Conservation (phyloP, 1,140 invertebrate genomes). For the Drosophila orena region DNA sequence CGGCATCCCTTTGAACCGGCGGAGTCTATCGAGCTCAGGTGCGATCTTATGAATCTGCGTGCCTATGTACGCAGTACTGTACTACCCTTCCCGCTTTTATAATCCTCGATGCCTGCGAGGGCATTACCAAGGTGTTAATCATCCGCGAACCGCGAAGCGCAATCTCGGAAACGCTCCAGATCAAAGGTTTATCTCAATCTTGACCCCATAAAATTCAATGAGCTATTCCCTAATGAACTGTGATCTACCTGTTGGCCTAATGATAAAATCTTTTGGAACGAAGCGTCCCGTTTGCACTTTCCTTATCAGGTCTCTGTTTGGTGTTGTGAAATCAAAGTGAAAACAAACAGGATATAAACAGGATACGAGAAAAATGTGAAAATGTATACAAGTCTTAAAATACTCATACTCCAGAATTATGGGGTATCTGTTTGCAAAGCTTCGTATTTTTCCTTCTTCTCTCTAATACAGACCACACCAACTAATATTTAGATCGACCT, state of each 20-base stretch:
- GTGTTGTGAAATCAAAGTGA: constrained; percentile 35
- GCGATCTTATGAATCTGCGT: constrained; percentile 53
- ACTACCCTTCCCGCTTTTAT: background rate
- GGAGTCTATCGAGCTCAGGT: constrained; percentile 65
- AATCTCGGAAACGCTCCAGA: constrained; percentile 26
- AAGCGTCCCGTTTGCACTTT: constrained; percentile 23
- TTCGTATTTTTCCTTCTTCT: too few relatives aligned
- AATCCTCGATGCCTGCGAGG: constrained; percentile 1
- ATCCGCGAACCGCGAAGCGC: constrained; percentile 53
- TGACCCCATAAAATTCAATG: constrained; percentile 61
- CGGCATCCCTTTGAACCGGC: constrained; percentile 59
- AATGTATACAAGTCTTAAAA: too few relatives aligned
- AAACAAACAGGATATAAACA: background rate
- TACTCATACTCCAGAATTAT: too few relatives aligned
- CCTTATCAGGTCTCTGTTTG: constrained; percentile 8
- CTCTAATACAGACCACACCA: too few relatives aligned
- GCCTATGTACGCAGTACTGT: background rate
- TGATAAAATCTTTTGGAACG: background rate
- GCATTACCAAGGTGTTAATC: constrained; percentile 59
- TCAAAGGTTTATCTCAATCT: constrained; percentile 50
- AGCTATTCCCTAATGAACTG: constrained; percentile 50
- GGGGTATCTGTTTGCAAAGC: too few relatives aligned
- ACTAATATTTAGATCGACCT: too few relatives aligned
- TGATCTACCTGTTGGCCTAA: constrained; percentile 42
- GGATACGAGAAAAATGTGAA: too few relatives aligned